phyloP scores from a whole-genome alignment of 2,113 vertebrate genomes.

The Syngnathoides biaculeatus region DNA sequence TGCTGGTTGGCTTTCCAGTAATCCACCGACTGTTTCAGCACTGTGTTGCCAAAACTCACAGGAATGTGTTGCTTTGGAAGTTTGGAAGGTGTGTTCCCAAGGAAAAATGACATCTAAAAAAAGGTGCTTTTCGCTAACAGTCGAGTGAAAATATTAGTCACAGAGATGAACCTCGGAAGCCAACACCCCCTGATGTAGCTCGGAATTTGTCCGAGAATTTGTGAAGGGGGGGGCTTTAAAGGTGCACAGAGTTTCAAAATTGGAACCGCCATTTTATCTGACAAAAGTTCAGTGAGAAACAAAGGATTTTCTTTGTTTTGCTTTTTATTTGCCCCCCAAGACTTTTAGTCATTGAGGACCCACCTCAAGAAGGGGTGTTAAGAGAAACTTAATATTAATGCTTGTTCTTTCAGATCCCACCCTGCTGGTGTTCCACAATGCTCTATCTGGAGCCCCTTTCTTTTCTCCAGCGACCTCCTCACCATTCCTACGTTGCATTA shows the following conservation, averaged over 20 bases:
- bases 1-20: constrained; percentile 1
- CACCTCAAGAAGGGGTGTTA: not conserved
- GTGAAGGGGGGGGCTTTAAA: not conserved
- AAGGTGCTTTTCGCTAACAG: not conserved
- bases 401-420: not conserved
- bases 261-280: not conserved
- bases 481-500: too few relatives aligned
- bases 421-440: not conserved
- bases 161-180: too few relatives aligned
- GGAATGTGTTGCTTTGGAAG: constrained; percentile 5
- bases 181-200: not conserved
- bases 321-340: not conserved
- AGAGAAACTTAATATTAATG: not conserved
- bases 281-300: not conserved
- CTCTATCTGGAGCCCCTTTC: not conserved
- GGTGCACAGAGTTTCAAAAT: not conserved
- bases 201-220: not conserved
- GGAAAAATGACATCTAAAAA: not conserved
- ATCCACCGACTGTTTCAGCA: constrained; percentile 3
- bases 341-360: not conserved
- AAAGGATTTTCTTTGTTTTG: not conserved
- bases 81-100: constrained; percentile 6
- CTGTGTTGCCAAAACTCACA: not conserved
- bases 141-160: not conserved
- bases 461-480: not conserved